Evolutionary conservation across 2,797 vertebrate species (phyloP).

Genomic region (Sebastes cheni): DNA sequence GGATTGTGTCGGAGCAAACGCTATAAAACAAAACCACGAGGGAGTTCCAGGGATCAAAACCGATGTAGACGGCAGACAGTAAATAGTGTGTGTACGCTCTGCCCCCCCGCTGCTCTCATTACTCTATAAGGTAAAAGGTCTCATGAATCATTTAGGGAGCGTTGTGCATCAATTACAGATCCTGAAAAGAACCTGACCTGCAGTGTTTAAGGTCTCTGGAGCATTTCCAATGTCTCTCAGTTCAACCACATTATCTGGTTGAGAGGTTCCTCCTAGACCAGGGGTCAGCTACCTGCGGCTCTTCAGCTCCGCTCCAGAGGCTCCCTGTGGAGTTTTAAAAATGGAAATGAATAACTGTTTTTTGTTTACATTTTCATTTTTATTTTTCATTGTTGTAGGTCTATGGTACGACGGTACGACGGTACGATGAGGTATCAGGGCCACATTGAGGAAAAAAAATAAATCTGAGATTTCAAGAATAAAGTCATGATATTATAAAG

Average conservation of each 20-base stretch:
- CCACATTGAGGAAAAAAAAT: no score
- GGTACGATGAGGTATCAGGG: fast-evolving
- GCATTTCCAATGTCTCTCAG: conserved; percentile 31
- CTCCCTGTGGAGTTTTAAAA: no score
- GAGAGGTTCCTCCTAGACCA: conserved; percentile 3
- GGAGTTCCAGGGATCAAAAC: background rate
- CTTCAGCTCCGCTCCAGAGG: no score
- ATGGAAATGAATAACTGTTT: no score
- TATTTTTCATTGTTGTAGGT: no score
- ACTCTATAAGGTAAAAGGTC: conserved; percentile 32
- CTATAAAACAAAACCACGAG: background rate
- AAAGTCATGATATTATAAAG: no score
- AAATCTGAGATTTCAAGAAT: no score
- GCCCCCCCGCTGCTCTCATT: background rate
- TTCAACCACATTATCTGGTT: conserved; percentile 25
- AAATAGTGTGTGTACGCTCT: background rate
- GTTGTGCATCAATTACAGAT: conserved; percentile 38
- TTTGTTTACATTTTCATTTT: no score
- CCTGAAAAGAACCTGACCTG: conserved; percentile 28
- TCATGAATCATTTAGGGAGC: conserved; percentile 61
- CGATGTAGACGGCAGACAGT: background rate
- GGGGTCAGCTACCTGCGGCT: no score
- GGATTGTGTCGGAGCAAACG: background rate
- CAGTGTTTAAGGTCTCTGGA: conserved; percentile 1
- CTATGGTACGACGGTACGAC: no score